A percentile compares a stretch with the other conserved stretches of the same genome.
Conservation (phyloP, 2,113 vertebrate genomes). For the Dinomys branickii region DNA sequence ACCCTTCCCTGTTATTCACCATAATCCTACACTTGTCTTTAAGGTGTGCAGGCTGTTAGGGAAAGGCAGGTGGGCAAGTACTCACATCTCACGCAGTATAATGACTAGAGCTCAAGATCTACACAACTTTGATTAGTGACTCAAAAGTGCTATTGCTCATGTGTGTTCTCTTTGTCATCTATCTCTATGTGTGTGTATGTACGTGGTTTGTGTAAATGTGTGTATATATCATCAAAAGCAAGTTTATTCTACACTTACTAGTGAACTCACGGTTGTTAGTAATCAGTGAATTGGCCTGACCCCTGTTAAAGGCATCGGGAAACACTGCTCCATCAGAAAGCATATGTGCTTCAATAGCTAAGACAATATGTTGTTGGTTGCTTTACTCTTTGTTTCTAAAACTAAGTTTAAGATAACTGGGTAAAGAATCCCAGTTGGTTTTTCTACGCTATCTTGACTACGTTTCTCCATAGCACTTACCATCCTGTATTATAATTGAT, state of each 20-base stretch:
- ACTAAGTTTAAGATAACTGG: background rate
- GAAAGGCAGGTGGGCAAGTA: background rate
- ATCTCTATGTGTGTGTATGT: background rate
- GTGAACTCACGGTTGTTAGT: background rate
- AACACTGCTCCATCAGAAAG: background rate
- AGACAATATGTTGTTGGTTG: background rate
- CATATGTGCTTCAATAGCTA: background rate
- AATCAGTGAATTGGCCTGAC: background rate
- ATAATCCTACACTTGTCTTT: background rate
- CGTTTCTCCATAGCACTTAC: background rate
- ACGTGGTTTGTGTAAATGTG: background rate
- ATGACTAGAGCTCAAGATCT: background rate
- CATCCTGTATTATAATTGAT: background rate
- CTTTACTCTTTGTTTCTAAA: background rate
- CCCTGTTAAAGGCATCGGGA: background rate
- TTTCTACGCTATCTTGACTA: background rate
- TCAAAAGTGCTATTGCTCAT: background rate
- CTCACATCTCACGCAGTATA: background rate
- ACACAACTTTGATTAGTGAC: background rate
- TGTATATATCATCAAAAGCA: background rate
- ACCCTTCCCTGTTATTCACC: background rate
- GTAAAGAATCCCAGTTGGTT: background rate
- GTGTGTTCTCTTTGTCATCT: rapidly evolving
- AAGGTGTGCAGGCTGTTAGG: background rate
- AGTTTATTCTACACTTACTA: background rate